These are phyloP conservation scores for Cylloceria caligata DNA, from an alignment of 2,888 invertebrate species.

Conservation along the genomic window DNA sequence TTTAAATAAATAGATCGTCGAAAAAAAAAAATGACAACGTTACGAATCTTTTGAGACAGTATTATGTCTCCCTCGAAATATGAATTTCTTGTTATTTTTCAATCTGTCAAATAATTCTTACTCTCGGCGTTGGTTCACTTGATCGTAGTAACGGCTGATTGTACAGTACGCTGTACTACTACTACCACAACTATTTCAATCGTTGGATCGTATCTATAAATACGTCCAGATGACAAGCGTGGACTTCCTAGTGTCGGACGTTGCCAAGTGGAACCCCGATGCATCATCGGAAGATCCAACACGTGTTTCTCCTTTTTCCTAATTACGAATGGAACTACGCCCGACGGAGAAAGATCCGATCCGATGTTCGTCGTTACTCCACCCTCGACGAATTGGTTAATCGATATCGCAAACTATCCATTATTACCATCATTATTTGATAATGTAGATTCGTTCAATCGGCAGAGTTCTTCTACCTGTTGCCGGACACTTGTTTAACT, in stretches of 20 bases:
- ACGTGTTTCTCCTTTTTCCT: slow-evolving; percentile 59
- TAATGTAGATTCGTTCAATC: background rate
- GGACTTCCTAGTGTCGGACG: slow-evolving; percentile 68
- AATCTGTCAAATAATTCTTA: background rate
- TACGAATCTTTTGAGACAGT: background rate
- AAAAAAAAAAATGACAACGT: background rate
- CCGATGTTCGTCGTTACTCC: background rate
- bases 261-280: slow-evolving; percentile 71
- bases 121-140: background rate
- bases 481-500: background rate
- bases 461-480: background rate
- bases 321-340: slow-evolving; percentile 27
- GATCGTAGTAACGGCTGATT: too few species aligned
- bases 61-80: background rate
- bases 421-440: too few species aligned
- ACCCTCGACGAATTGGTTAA: background rate
- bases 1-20: background rate
- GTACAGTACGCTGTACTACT: background rate
- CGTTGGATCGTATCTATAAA: slow-evolving; percentile 60
- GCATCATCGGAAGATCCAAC: slow-evolving; percentile 72
- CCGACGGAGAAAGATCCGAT: background rate
- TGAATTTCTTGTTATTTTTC: background rate
- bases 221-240: slow-evolving; percentile 69
- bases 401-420: background rate
- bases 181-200: slow-evolving; percentile 30